A percentile compares a stretch with the other conserved stretches of the same genome.
phyloP scores from a whole-genome alignment of 1,140 invertebrate genomes.

The Leptinotarsa defecta region DNA sequence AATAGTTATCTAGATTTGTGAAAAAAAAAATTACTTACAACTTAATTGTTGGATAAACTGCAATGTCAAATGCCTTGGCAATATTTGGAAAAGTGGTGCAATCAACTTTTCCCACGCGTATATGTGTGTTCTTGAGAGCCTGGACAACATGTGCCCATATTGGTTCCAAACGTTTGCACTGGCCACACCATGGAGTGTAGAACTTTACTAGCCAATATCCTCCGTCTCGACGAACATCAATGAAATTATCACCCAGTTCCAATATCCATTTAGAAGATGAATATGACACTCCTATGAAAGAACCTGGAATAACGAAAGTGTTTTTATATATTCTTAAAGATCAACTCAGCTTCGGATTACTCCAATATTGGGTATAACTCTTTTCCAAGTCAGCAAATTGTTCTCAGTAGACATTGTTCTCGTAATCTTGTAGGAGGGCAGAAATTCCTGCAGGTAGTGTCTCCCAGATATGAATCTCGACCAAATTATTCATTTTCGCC shows the following conservation, averaged over 20 bases:
- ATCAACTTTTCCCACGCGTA: slow-evolving; percentile 90
- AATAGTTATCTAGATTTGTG: not conserved
- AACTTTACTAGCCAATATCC: slow-evolving; percentile 88
- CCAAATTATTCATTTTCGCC: no score
- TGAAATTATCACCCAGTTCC: slow-evolving; percentile 79
- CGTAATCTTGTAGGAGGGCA: no score
- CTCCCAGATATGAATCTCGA: no score
- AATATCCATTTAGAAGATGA: slow-evolving; percentile 56
- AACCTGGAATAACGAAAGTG: no score
- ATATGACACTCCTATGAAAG: no score
- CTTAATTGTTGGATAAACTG: slow-evolving; percentile 94
- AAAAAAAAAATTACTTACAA: slow-evolving; percentile 74
- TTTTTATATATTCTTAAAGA: no score
- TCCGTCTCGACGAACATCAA: slow-evolving; percentile 78
- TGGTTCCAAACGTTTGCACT: slow-evolving; percentile 90
- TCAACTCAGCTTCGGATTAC: no score
- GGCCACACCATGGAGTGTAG: slow-evolving; percentile 97
- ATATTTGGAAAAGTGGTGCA: slow-evolving; percentile 88
- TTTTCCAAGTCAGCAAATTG: no score
- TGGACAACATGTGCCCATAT: slow-evolving; percentile 93
- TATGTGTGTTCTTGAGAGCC: slow-evolving; percentile 77
- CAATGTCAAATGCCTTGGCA: slow-evolving; percentile 81
- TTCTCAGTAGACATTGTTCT: no score
- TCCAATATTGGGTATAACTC: no score
- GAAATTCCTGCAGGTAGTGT: no score